These are phyloP conservation scores for Lycia hirtaria DNA, from an alignment of 2,888 invertebrate genomes.

Conservation along the genomic window DNA sequence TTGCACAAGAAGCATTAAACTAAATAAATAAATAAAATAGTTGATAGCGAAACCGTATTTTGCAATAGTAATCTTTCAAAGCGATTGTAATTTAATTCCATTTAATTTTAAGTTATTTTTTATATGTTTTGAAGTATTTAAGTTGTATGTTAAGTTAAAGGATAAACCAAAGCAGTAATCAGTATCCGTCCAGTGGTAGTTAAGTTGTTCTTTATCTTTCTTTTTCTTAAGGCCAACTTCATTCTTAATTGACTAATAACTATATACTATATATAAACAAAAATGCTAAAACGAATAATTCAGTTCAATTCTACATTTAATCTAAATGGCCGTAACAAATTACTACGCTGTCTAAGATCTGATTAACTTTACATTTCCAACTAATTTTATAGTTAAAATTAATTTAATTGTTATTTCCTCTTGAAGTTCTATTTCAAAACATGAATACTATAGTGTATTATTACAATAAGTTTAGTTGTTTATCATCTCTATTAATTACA, in stretches of 20 bases:
- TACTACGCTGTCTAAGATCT: conserved; percentile 53
- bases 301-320: neutral
- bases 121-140: neutral
- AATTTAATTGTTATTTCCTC: neutral
- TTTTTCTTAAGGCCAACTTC: conserved; percentile 19
- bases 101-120: neutral
- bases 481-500: too few species aligned
- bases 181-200: conserved; percentile 84
- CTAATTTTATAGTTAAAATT: conserved; percentile 36
- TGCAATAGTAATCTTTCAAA: neutral
- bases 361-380: conserved; percentile 51
- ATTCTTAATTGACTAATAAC: neutral
- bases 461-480: too few species aligned
- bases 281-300: neutral
- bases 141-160: conserved; percentile 47
- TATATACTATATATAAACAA: neutral
- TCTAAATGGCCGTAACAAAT: conserved; percentile 5
- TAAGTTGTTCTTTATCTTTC: conserved; percentile 57
- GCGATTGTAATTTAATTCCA: neutral
- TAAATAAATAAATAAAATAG: too few species aligned
- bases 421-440: neutral
- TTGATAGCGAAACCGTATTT: neutral
- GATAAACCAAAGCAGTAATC: conserved; percentile 83
- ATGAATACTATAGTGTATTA: neutral
- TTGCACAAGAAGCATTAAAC: too few species aligned